Evolutionary conservation across 2,888 invertebrate genomes (phyloP).

Genomic region (Tolmerus cingulatus): DNA sequence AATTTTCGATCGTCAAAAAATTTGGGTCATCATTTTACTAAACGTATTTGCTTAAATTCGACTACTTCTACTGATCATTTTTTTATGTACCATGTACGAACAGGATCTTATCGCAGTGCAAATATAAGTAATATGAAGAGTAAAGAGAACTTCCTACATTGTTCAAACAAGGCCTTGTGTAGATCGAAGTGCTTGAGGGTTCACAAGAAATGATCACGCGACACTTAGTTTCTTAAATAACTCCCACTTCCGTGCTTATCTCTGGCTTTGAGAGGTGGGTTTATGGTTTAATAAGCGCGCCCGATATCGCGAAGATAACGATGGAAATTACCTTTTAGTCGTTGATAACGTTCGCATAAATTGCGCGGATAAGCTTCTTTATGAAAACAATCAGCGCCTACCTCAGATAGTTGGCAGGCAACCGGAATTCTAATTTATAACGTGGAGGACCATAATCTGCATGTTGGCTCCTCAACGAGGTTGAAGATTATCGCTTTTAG

Average conservation of each 20-base stretch:
- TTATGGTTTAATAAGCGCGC: neutral
- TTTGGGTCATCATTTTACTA: neutral
- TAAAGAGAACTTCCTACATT: neutral
- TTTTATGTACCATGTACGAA: neutral
- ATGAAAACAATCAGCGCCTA: neutral
- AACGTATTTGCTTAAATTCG: neutral
- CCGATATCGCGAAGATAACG: neutral
- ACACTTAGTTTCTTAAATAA: neutral
- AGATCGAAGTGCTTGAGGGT: neutral
- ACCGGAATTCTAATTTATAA: neutral
- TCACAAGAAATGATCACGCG: neutral
- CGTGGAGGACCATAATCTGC: neutral
- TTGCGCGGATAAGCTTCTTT: neutral
- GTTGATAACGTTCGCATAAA: neutral
- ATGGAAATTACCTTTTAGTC: constrained; percentile 1
- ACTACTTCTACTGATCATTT: neutral
- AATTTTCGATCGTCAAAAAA: neutral
- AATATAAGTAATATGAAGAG: neutral
- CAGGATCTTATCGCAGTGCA: neutral
- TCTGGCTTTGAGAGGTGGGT: neutral
- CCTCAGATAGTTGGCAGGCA: neutral
- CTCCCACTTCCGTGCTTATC: neutral
- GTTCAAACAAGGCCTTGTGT: neutral
- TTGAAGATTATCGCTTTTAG: neutral
- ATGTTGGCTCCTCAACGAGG: neutral